Conservation (phyloP, 2,888 invertebrate species). For the Eristalis tenax region DNA sequence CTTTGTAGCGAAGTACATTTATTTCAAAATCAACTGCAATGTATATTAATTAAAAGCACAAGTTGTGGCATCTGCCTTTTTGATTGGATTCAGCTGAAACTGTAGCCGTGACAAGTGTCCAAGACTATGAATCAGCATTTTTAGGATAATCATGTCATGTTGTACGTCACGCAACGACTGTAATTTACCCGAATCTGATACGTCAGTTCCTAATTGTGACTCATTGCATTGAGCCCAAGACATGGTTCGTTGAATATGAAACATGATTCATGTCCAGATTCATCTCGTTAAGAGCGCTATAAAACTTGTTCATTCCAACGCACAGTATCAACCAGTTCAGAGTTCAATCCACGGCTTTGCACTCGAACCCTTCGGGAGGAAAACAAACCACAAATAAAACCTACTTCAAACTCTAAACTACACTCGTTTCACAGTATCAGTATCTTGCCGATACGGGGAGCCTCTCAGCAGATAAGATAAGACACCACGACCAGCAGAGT, state of each 20-base stretch:
- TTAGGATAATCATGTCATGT: neutral
- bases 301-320: neutral
- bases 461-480: slow-evolving; percentile 33
- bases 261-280: neutral
- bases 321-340: neutral
- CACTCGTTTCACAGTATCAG: neutral
- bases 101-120: neutral
- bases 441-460: neutral
- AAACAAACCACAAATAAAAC: neutral
- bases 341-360: neutral
- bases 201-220: neutral
- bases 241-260: neutral
- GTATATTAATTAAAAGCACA: neutral
- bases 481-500: neutral
- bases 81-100: neutral
- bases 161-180: neutral
- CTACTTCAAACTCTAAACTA: neutral
- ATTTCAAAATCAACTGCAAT: neutral
- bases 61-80: neutral
- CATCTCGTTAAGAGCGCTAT: neutral
- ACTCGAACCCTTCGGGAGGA: neutral
- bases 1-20: neutral
- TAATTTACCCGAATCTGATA: neutral
- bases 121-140: neutral
- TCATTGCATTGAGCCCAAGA: neutral